Percentiles rank a stretch among this genome's conserved stretches.
Evolutionary conservation across 2,888 invertebrate genomes (phyloP).

Genomic region (Oscheius sp.): DNA sequence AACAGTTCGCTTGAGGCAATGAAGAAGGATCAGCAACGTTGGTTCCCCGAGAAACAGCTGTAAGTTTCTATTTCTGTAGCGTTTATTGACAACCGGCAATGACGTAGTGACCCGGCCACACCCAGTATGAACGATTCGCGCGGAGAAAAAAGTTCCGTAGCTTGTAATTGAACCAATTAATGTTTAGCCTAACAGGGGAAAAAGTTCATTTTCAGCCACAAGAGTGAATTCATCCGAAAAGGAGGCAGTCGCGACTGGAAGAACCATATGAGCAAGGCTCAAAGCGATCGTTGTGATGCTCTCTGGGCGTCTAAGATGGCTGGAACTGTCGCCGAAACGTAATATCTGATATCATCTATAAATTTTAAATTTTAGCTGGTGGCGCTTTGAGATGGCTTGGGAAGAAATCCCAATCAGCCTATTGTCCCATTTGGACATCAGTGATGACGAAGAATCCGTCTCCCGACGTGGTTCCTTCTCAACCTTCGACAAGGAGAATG

Average conservation of each 20-base stretch:
- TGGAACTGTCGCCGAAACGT: conserved; percentile 44
- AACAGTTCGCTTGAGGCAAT: conserved; percentile 64
- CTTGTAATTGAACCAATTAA: neutral
- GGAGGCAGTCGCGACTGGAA: conserved; percentile 68
- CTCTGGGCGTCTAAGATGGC: conserved; percentile 43
- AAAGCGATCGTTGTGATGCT: conserved; percentile 62
- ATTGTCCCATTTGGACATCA: conserved; percentile 27
- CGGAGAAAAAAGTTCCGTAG: neutral
- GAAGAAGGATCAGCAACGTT: conserved; percentile 66
- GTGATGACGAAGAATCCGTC: conserved; percentile 32
- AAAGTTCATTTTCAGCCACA: conserved; percentile 48
- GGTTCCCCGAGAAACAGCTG: conserved; percentile 63
- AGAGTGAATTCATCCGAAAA: conserved; percentile 67
- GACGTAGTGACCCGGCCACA: conserved; percentile 12
- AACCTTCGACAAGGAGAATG: conserved; percentile 23
- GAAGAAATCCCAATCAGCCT: conserved; percentile 47
- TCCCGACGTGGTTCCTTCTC: conserved; percentile 32
- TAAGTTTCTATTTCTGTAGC: conserved; percentile 27
- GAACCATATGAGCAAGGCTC: conserved; percentile 65
- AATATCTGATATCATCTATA: too few species aligned
- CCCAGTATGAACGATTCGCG: conserved; percentile 2
- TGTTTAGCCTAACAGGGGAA: too few species aligned
- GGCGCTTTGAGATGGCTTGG: conserved; percentile 64
- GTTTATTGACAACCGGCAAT: neutral
- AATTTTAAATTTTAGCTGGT: too few species aligned